These are phyloP conservation scores for Catostomus latipinnis DNA, from an alignment of 2,797 vertebrate species.

Conservation along the genomic window DNA sequence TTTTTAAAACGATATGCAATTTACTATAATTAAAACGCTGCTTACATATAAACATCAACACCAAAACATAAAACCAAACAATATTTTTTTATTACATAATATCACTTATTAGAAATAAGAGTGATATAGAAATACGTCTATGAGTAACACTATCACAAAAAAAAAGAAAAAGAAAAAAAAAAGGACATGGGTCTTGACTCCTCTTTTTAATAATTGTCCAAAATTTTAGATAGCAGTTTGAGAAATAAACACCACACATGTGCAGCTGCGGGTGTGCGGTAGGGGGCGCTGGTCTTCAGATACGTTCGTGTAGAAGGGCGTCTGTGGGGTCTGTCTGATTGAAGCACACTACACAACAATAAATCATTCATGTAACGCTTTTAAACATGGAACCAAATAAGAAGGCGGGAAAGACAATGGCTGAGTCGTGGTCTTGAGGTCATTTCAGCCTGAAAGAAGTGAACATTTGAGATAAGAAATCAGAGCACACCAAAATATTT, in stretches of 20 bases:
- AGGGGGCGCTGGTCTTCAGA: constrained; percentile 13
- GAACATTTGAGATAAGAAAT: neutral
- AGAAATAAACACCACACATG: neutral
- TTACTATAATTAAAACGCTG: constrained; percentile 6
- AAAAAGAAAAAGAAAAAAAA: neutral
- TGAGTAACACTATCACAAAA: neutral
- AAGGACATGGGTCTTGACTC: neutral
- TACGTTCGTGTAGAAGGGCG: neutral
- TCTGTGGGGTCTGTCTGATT: neutral
- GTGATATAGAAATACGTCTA: neutral
- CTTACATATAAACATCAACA: neutral
- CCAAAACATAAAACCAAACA: constrained; percentile 4
- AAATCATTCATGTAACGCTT: neutral
- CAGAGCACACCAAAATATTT: too few species aligned
- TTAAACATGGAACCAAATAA: neutral
- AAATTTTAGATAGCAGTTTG: neutral
- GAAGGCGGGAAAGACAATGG: neutral
- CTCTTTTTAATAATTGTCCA: neutral
- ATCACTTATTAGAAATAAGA: too few species aligned
- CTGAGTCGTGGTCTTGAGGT: neutral
- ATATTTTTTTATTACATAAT: neutral
- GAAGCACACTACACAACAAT: neutral
- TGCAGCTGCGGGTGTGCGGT: neutral
- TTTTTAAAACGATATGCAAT: neutral
- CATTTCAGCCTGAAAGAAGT: constrained; percentile 16